Evolutionary conservation across 35 echinoderm and acorn worm species (phyloP).

Genomic region (Stichopus chloronotus): DNA sequence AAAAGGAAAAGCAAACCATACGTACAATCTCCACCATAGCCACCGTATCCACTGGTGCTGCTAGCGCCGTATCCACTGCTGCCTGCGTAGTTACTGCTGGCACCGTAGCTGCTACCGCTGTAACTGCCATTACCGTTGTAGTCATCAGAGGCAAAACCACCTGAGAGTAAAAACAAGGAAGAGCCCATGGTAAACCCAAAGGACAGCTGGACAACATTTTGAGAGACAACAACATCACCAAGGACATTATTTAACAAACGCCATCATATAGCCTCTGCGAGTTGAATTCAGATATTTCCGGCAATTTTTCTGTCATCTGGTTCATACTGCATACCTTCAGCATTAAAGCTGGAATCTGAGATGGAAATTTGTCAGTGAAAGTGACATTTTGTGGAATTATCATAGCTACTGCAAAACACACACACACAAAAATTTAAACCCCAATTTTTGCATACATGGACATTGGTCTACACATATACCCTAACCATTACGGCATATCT

Average conservation of each 20-base stretch:
- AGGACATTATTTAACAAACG: background rate
- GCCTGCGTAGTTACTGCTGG: background rate
- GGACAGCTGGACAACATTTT: background rate
- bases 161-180: background rate
- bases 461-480: background rate
- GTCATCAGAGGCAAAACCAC: background rate
- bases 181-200: background rate
- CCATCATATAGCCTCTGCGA: background rate
- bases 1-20: too few species aligned
- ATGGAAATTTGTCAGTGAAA: background rate
- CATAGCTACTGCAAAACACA: too few species aligned
- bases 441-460: background rate
- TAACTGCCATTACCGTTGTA: conserved; percentile 18
- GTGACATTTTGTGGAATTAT: too few species aligned
- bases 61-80: background rate
- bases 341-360: too few species aligned
- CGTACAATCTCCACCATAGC: background rate
- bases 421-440: too few species aligned
- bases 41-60: conserved; percentile 11
- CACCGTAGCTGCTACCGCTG: conserved; percentile 4
- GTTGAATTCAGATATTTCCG: background rate
- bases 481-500: too few species aligned
- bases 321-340: background rate
- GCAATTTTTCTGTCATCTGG: background rate
- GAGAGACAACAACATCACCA: background rate